Evolutionary conservation across 1,140 invertebrate species (phyloP), one percentile per base, ranked within the genome.

Genomic region (Apocrypta bakeri): DNA sequence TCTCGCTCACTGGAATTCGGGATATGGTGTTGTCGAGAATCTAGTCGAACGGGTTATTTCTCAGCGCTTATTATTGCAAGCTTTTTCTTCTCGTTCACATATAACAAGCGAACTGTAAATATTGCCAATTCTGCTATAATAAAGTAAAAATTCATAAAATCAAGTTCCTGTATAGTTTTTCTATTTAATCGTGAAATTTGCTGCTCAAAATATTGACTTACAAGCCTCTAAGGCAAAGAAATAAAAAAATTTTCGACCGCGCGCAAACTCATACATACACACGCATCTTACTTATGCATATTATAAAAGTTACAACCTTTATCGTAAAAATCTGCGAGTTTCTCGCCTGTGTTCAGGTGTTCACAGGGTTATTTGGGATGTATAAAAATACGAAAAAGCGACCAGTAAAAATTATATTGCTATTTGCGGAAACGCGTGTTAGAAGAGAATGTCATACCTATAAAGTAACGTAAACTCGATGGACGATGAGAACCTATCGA

Each of bases 21-120:
- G 48, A 37, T n/a, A 56, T 56, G 48, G 48, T 8, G 48, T 56
- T 56, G 48, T n/a, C 17, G 48, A 56, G 48, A 56, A 56, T 56
- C 48, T 17, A 56, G 48, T n/a, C 1, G 48, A 56, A 56, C 48
- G 48, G 48, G 48, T 56, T 56, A 56, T 56, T 56, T 21, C 6
- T 6, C 6, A 27, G 40, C 24, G 37, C n/a, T n/a, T n/a, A 42
- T n/a, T 42, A 14, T 6, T 74, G 24, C 37, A n/a, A 71, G 68
- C 68, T n/a, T 40, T 72, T 40, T 72, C 24, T 24, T 72, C 14
- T 25, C 21, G 6, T 11, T 72, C 69, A 33, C 40, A 72, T 40
- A 72, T 40, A 72, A 72, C 33, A 25, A n/a, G 21, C 31, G n/a
- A 71, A 71, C 69, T 72, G 69, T 72, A 40, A 40, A 24, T 11